A percentile compares a stretch with the other conserved stretches of the same genome.
These are phyloP conservation scores for Torymus aiolomorphi DNA, from an alignment of 2,888 invertebrate species.

Conservation along the genomic window DNA sequence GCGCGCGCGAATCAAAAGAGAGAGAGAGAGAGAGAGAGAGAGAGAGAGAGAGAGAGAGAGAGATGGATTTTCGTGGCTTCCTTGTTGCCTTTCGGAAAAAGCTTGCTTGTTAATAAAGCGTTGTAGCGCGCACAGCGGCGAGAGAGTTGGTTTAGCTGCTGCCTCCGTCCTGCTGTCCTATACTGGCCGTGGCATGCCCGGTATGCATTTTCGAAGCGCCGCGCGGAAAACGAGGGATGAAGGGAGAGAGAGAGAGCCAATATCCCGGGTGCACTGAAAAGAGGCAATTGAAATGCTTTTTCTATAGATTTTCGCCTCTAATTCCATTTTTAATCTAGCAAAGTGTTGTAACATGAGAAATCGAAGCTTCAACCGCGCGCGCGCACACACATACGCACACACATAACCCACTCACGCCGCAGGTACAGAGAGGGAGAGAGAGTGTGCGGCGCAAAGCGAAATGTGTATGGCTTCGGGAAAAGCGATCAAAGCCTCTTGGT, in stretches of 20 bases:
- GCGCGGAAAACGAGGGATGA: background rate
- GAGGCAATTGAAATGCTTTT: slow-evolving; percentile 19
- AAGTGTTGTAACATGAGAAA: slow-evolving; percentile 47
- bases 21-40: too few relatives aligned
- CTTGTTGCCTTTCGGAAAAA: slow-evolving; percentile 1
- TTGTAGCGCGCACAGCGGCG: too few relatives aligned
- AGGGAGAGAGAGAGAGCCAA: slow-evolving; percentile 1
- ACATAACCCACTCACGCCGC: background rate
- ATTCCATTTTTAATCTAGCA: slow-evolving; percentile 53
- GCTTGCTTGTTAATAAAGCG: slow-evolving; percentile 8
- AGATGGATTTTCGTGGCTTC: background rate
- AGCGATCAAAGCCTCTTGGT: slow-evolving; percentile 42
- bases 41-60: too few relatives aligned
- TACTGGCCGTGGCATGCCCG: background rate
- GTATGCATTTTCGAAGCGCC: background rate
- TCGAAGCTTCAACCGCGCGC: slow-evolving; percentile 12
- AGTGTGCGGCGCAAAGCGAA: slow-evolving; percentile 8
- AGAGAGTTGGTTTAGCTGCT: background rate
- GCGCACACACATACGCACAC: background rate
- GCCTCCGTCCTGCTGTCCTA: too few relatives aligned
- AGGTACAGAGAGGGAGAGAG: background rate
- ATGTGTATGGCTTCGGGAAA: slow-evolving; percentile 23
- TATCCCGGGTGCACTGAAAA: background rate
- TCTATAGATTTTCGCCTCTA: slow-evolving; percentile 39
- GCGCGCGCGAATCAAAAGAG: background rate